phyloP scores from a whole-genome alignment of 2,797 vertebrate species.

The Apogon talboti region DNA sequence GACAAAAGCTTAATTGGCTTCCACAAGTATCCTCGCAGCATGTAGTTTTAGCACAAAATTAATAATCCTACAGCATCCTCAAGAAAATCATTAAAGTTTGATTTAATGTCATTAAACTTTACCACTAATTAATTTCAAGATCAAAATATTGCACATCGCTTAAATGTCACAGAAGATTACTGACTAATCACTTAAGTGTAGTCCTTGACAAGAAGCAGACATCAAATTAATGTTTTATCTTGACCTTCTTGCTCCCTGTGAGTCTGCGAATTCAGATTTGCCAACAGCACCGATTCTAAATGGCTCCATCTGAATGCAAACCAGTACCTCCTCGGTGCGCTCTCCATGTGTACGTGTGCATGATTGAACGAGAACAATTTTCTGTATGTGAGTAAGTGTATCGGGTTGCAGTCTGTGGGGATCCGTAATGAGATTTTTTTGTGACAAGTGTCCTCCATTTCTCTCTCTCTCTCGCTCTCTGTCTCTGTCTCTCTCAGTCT shows the following conservation, averaged over 20 bases:
- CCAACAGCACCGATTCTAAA: neutral
- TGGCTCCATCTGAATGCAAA: conserved; percentile 3
- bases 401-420: conserved; percentile 57
- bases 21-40: neutral
- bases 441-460: conserved; percentile 52
- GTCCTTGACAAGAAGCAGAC: conserved; percentile 1
- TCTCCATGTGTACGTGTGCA: conserved; percentile 6
- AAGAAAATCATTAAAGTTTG: conserved; percentile 39
- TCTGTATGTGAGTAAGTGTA: conserved; percentile 54
- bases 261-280: neutral
- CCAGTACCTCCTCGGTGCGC: neutral
- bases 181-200: conserved; percentile 9
- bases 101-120: conserved; percentile 38
- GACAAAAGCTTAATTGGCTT: neutral
- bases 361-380: conserved; percentile 47
- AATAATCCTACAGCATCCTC: conserved; percentile 7
- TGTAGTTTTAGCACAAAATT: neutral
- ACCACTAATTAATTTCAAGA: conserved; percentile 26
- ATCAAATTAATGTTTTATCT: neutral
- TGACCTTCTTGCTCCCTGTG: neutral
- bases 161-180: conserved; percentile 8
- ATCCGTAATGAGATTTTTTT: conserved; percentile 72
- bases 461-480: conserved; percentile 42
- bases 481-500: conserved; percentile 26
- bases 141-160: conserved; percentile 35